phyloP scores from a whole-genome alignment of 2,888 invertebrate species.

The Drosophila sordidula region DNA sequence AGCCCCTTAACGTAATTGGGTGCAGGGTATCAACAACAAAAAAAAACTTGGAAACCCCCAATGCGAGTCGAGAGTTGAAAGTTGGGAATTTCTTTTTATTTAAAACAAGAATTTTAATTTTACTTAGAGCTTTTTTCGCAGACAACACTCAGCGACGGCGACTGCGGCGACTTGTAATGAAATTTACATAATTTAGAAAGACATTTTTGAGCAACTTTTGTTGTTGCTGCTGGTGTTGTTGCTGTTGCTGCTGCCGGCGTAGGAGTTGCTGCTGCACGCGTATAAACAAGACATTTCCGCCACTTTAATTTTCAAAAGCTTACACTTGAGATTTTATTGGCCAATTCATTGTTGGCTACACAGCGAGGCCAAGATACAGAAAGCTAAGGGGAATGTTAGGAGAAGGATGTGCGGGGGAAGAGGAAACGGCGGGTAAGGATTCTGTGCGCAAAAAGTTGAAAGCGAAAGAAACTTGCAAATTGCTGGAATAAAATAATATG shows the following conservation, averaged over 20 bases:
- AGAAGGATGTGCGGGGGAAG: background rate
- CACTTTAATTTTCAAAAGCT: conserved; percentile 79
- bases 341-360: conserved; percentile 77
- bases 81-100: conserved; percentile 54
- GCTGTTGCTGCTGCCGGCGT: background rate
- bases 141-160: conserved; percentile 35
- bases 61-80: conserved; percentile 28
- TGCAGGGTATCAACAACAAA: conserved; percentile 1
- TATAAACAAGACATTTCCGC: conserved; percentile 77
- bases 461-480: conserved; percentile 64
- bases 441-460: conserved; percentile 55
- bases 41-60: conserved; percentile 25
- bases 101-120: conserved; percentile 75
- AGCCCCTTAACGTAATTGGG: background rate
- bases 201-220: conserved; percentile 70
- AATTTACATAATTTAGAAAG: conserved; percentile 80
- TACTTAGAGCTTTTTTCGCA: conserved; percentile 61
- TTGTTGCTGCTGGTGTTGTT: conserved; percentile 10
- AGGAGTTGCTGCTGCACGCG: conserved; percentile 56
- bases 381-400: background rate
- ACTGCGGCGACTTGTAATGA: conserved; percentile 67
- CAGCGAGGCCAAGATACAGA: conserved; percentile 17
- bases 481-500: conserved; percentile 29
- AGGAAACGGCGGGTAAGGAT: conserved; percentile 14
- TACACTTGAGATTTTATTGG: conserved; percentile 81